phyloP scores from a whole-genome alignment of 2,888 invertebrate genomes.

The Isotomurus palustris region DNA sequence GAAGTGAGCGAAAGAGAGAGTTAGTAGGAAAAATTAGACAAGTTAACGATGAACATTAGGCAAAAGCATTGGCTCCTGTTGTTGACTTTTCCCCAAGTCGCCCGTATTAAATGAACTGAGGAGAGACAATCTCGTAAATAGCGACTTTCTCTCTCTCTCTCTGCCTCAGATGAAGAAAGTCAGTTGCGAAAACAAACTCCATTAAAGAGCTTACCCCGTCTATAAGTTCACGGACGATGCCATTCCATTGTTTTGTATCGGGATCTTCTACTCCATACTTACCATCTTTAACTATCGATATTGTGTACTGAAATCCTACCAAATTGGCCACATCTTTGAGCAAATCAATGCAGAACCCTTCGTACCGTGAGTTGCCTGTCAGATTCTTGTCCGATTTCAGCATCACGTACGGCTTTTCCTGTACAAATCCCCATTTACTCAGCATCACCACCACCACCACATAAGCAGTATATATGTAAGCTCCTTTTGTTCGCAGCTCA shows the following conservation, averaged over 20 bases:
- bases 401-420: slow-evolving; percentile 91
- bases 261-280: slow-evolving; percentile 88
- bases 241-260: slow-evolving; percentile 83
- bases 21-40: too few relatives aligned
- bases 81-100: too few relatives aligned
- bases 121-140: too few relatives aligned
- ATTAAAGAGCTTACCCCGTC: slow-evolving; percentile 45
- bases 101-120: too few relatives aligned
- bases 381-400: slow-evolving; percentile 76
- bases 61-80: too few relatives aligned
- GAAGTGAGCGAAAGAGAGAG: too few relatives aligned
- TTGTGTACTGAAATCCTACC: slow-evolving; percentile 82
- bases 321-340: slow-evolving; percentile 74
- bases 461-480: neutral
- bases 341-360: slow-evolving; percentile 88
- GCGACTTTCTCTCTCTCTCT: too few relatives aligned
- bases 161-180: too few relatives aligned
- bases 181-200: too few relatives aligned
- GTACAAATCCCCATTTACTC: slow-evolving; percentile 6
- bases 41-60: too few relatives aligned
- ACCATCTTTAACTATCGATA: slow-evolving; percentile 76
- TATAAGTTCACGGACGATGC: slow-evolving; percentile 79
- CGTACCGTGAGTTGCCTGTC: slow-evolving; percentile 79
- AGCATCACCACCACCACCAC: neutral
- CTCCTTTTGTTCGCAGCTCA: slow-evolving; percentile 50